Evolutionary conservation across 2,888 invertebrate genomes (phyloP).

Genomic region (Mechanitis messenoides): DNA sequence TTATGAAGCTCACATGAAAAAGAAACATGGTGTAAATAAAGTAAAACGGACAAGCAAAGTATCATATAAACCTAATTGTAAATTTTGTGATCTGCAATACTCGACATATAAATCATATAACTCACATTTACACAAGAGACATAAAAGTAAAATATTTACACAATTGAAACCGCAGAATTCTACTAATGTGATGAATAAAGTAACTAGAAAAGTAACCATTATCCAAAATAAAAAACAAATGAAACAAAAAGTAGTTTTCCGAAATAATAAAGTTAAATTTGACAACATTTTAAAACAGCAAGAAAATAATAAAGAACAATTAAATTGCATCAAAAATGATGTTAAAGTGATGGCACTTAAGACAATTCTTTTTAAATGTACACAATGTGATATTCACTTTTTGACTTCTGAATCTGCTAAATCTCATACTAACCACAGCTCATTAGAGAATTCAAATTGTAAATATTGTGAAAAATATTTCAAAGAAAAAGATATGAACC

Average conservation of each 20-base stretch:
- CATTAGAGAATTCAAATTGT: constrained; percentile 53
- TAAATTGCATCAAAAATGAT: not conserved
- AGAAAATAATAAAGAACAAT: constrained; percentile 1
- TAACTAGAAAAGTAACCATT: not conserved
- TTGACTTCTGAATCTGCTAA: constrained; percentile 42
- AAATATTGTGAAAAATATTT: constrained; percentile 44
- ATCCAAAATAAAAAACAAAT: not conserved
- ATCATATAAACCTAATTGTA: constrained; percentile 41
- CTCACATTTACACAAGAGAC: constrained; percentile 33
- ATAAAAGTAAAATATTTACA: constrained; percentile 20
- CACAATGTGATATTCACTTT: constrained; percentile 53
- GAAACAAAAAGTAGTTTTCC: not conserved
- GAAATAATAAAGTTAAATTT: not conserved
- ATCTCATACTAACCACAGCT: constrained; percentile 46
- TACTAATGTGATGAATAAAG: not conserved
- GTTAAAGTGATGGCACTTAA: constrained; percentile 27
- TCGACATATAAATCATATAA: constrained; percentile 32
- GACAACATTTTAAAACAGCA: constrained; percentile 6
- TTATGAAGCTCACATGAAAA: constrained; percentile 18
- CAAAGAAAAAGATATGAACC: constrained; percentile 44
- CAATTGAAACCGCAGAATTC: constrained; percentile 4
- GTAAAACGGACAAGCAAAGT: constrained; percentile 29
- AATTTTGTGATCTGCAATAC: constrained; percentile 37
- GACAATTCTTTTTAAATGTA: constrained; percentile 50
- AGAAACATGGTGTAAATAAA: constrained; percentile 22